Conservation (phyloP, 2,888 invertebrate species). For the Andrena chrysosceles region DNA sequence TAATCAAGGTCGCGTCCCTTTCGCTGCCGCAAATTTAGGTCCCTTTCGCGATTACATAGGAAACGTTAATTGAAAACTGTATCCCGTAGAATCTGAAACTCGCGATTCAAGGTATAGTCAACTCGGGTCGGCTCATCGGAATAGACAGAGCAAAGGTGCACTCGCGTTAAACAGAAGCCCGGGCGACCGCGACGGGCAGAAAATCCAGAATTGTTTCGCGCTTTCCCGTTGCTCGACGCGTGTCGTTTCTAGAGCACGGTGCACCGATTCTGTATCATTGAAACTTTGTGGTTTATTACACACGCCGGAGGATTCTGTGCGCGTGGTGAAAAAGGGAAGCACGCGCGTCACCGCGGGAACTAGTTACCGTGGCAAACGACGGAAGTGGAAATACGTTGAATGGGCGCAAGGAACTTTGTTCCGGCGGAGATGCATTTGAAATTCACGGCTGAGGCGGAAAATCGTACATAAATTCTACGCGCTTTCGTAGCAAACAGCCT, state of each 20-base stretch:
- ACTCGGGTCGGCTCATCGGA: too few species aligned
- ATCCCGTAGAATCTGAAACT: too few species aligned
- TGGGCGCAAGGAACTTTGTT: slow-evolving; percentile 43
- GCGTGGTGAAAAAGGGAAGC: slow-evolving; percentile 23
- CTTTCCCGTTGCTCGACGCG: slow-evolving; percentile 16
- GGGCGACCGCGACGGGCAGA: not conserved
- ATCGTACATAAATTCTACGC: slow-evolving; percentile 26
- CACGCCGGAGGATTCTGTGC: slow-evolving; percentile 33
- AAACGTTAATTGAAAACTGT: too few species aligned
- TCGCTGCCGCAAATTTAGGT: too few species aligned
- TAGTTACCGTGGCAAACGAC: slow-evolving; percentile 27
- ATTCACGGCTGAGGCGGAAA: slow-evolving; percentile 23
- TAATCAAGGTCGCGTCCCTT: slow-evolving; percentile 38
- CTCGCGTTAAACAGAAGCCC: not conserved
- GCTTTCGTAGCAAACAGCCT: not conserved
- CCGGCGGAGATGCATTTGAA: slow-evolving; percentile 5
- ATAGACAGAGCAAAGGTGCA: too few species aligned
- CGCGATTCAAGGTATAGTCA: too few species aligned
- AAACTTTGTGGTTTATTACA: slow-evolving; percentile 44
- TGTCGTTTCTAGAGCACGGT: slow-evolving; percentile 28
- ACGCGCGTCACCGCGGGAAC: slow-evolving; percentile 37
- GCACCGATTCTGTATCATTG: slow-evolving; percentile 35
- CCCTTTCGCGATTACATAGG: too few species aligned
- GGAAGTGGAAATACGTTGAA: slow-evolving; percentile 37
- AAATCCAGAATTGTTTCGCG: slow-evolving; percentile 18